phyloP scores from a whole-genome alignment of 2,797 vertebrate species.

The Botia kubotai region DNA sequence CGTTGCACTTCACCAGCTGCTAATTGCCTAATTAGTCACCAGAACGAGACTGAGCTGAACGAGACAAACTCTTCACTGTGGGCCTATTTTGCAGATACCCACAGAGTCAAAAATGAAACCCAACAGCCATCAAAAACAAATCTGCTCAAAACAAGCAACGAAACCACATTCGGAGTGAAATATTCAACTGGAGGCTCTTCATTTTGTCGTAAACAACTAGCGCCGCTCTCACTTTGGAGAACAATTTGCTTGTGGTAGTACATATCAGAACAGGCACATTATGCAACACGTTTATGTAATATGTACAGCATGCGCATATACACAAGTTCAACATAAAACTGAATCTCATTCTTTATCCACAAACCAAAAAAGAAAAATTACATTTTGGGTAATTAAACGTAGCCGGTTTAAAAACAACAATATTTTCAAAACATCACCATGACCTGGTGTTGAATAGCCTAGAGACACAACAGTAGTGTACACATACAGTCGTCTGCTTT shows the following conservation, averaged over 20 bases:
- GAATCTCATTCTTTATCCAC: background rate
- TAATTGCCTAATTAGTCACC: constrained; percentile 61
- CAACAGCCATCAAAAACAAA: constrained; percentile 44
- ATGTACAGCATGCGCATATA: too few species aligned
- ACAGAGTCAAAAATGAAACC: constrained; percentile 31
- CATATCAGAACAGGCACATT: background rate
- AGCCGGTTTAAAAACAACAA: too few species aligned
- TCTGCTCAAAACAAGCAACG: constrained; percentile 17
- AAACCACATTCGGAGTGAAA: background rate
- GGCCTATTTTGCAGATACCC: constrained; percentile 26
- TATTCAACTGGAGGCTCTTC: background rate
- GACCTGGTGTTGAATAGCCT: too few species aligned
- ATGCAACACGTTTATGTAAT: background rate
- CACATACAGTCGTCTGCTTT: too few species aligned
- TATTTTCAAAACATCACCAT: too few species aligned
- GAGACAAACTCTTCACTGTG: constrained; percentile 31
- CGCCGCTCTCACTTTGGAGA: background rate
- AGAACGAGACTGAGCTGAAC: constrained; percentile 54
- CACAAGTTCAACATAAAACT: background rate
- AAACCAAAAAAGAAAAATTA: too few species aligned
- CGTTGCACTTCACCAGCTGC: constrained; percentile 29
- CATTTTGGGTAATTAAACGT: too few species aligned
- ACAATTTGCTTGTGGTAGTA: background rate
- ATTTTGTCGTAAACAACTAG: background rate
- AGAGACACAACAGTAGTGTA: too few species aligned